A percentile compares a stretch with the other conserved stretches of the same genome.
Conservation (phyloP, 1,140 invertebrate species). For the Sweltsa coloradensis region DNA sequence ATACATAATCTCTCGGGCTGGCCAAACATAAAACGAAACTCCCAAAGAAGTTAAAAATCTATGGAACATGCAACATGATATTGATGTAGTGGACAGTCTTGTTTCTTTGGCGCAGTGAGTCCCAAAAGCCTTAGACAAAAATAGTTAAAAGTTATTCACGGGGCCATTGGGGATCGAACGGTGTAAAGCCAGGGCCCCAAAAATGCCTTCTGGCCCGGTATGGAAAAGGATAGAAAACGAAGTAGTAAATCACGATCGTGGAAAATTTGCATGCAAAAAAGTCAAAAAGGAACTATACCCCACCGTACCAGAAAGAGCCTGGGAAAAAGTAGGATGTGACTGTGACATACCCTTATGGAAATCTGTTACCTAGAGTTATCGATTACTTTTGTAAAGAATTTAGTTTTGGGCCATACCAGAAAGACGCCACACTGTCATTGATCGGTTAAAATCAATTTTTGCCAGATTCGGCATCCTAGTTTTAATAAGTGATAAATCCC, state of each 20-base stretch:
- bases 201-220: neutral
- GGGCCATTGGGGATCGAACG: neutral
- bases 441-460: too few species aligned
- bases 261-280: neutral
- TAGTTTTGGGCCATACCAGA: too few species aligned
- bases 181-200: neutral
- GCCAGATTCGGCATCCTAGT: too few species aligned
- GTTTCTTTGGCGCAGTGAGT: neutral
- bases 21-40: neutral
- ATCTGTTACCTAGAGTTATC: too few species aligned
- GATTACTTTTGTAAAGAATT: too few species aligned
- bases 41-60: neutral
- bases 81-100: neutral
- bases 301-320: neutral
- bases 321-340: conserved; percentile 16
- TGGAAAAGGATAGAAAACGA: neutral
- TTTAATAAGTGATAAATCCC: too few species aligned
- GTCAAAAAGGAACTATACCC: neutral
- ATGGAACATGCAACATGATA: neutral
- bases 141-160: neutral
- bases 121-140: neutral
- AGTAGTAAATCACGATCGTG: neutral
- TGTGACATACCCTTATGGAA: too few species aligned
- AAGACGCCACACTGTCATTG: too few species aligned
- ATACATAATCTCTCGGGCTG: neutral